Base-by-base conservation (phyloP, 2,888 invertebrate genomes). In the Diarsia brunnea region DNA sequence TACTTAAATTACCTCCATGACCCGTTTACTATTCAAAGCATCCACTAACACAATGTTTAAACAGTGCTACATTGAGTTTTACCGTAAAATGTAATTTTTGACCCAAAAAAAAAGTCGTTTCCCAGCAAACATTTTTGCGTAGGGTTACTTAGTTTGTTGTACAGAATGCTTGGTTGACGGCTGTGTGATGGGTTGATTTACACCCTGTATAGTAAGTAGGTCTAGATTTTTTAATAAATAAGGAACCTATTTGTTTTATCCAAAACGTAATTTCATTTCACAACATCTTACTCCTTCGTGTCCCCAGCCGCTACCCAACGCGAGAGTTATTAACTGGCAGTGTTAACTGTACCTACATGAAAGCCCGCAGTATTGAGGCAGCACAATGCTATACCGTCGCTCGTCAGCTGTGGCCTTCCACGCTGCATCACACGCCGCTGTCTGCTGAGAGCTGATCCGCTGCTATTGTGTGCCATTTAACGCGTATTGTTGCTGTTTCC, bases 341-440 rank as follows among this genome's bases (percentile, higher is more conserved):
- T 43, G 8, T 43, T 14, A 8, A 8, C 43, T 61, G 61, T n/a
- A 43, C 21, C 0, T 55, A 24, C 51, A 21, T 58, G 16, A 1
- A 14, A 61, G 60, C 8, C 21, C 38, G 51, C 45, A 49, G 55
- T 63, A 61, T 67, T 58, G 66, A 55, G n/a, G 10, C 43, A 49
- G 64, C 45, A 80, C 79, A 75, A 70, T 58, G 58, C 61, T 11
- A 24, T 77, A 81, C 53, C 71, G 64, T 68, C 76, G 31, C 19
- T 8, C 64, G 72, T 14, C 81, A 81, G 82, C 78, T 82, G 79
- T n/a, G 49, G 45, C 55, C 5, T 31, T 38, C 16, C 66, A 49
- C 60, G 27, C 43, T 51, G 68, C 70, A 68, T 14, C 21, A 66
- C 55, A 71, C 53, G 69, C 8, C 27, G 27, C 27, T 58, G 27